Evolutionary conservation across 2,888 invertebrate genomes (phyloP), one percentile per base, ranked within the genome.

Genomic region (Cheilosia vulpina): DNA sequence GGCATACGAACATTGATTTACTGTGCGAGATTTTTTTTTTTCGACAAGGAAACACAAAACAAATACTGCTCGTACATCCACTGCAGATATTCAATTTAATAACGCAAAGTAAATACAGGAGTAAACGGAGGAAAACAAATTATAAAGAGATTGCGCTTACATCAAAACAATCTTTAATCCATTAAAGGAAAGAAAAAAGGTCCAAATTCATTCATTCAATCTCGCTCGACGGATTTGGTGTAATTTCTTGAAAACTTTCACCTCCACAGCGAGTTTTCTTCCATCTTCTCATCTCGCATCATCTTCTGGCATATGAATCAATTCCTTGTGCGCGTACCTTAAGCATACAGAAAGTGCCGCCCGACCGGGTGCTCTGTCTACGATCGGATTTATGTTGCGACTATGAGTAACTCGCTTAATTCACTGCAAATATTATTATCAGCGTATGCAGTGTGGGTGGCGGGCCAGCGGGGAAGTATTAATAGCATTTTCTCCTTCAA

Each of bases 231-330:
- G 62, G 68, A 78, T 73, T 78, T 58, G 68, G 60, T 63, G 62
- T 78, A 68, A 62, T 78, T 83, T 78, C 55, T 57, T 34, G 43
- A 63, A 78, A 84, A 84, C 83, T 84, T 84, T 84, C 83, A 79
- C 83, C 83, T 84, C 65, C 41, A 69, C 79, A 58, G 72, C 62
- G 43, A 79, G 73, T 65, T 79, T 69, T 69, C 78, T 63, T 73
- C 63, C 47, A 79, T 63, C 66, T 63, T 57, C 50, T 63, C 47
- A 17, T 43, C 53, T 43, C 52, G 15, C 52, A 47, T 71, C 65
- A 53, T 63, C 58, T 71, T 43, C 41, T 43, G 43, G 50, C 31
- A 41, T 52, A 76, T 76, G 76, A 60, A 58, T 75, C 75, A 58
- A 66, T 75, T 57, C 27, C 27, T 41, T 58, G 58, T 63, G 57